A percentile compares a stretch with the other conserved stretches of the same genome.
phyloP scores from a whole-genome alignment of 2,888 invertebrate genomes.

The Pyrrhosoma nymphula region DNA sequence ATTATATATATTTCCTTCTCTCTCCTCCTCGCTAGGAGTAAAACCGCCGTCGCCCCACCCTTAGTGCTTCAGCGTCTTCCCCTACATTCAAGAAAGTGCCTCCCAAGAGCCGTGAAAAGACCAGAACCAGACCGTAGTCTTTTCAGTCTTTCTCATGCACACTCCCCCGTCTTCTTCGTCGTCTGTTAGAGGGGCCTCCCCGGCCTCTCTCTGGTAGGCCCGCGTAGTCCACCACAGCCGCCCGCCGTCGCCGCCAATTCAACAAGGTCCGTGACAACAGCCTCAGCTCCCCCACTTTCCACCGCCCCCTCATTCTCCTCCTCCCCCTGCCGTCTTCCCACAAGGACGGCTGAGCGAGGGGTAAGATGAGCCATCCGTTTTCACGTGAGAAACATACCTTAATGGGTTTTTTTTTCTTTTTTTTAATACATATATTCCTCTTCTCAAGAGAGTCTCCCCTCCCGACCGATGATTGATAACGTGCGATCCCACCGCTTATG shows the following conservation, averaged over 20 bases:
- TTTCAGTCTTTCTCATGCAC: no score
- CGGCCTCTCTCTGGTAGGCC: no score
- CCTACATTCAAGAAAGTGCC: background rate
- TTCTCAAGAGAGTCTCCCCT: background rate
- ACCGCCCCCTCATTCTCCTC: no score
- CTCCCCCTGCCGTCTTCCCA: background rate
- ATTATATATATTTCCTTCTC: background rate
- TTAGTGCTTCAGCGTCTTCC: background rate
- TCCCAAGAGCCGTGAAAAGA: background rate
- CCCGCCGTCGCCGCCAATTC: background rate
- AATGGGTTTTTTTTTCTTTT: background rate
- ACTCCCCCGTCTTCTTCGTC: no score
- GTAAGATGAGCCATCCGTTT: slow-evolving; percentile 35
- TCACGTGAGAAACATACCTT: slow-evolving; percentile 28
- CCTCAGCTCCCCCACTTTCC: no score
- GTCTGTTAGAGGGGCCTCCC: no score
- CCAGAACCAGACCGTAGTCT: background rate
- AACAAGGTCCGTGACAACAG: slow-evolving; percentile 21
- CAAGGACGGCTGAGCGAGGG: background rate
- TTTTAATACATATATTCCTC: background rate
- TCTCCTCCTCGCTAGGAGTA: background rate
- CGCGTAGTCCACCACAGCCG: no score
- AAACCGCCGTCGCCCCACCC: background rate
- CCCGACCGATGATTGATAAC: background rate
- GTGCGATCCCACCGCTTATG: background rate